These are phyloP conservation scores for Ennomos quercinarius DNA, from an alignment of 2,888 invertebrate genomes.

Conservation along the genomic window DNA sequence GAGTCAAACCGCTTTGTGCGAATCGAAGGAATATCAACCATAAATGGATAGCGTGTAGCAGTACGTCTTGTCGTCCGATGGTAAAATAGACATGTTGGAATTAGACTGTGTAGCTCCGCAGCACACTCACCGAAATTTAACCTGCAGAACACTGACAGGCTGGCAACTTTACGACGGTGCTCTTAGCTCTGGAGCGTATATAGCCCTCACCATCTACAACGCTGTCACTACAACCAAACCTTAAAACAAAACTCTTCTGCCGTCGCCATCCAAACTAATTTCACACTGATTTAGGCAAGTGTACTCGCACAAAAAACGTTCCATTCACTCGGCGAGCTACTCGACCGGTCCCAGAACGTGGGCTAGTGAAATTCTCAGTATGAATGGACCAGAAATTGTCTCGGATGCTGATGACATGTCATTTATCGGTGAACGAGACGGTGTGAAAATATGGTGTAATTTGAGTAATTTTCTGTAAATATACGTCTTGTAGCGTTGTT, in stretches of 20 bases:
- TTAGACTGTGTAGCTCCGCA: too few relatives aligned
- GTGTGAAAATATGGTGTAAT: constrained; percentile 31
- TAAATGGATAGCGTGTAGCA: too few relatives aligned
- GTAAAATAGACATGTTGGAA: too few relatives aligned
- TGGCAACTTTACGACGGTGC: too few relatives aligned
- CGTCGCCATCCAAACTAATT: constrained; percentile 72
- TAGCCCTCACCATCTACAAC: constrained; percentile 3
- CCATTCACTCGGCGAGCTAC: constrained; percentile 72
- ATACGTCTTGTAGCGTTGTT: neutral
- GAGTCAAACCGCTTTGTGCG: too few relatives aligned
- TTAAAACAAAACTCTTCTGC: constrained; percentile 50
- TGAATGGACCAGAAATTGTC: constrained; percentile 52
- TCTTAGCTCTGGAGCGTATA: too few relatives aligned
- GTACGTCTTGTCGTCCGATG: too few relatives aligned
- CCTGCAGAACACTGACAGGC: too few relatives aligned
- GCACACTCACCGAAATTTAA: too few relatives aligned
- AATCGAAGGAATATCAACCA: too few relatives aligned
- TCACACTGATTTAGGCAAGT: constrained; percentile 83
- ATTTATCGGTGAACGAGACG: constrained; percentile 37
- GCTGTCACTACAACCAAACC: constrained; percentile 50
- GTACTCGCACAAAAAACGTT: constrained; percentile 72
- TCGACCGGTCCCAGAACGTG: constrained; percentile 47
- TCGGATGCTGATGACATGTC: constrained; percentile 34
- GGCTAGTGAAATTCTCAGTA: constrained; percentile 53
- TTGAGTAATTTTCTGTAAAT: constrained; percentile 13